Evolutionary conservation across 2,888 invertebrate genomes (phyloP), one percentile per base, ranked within the genome.

Genomic region (Microplitis deprimator): DNA sequence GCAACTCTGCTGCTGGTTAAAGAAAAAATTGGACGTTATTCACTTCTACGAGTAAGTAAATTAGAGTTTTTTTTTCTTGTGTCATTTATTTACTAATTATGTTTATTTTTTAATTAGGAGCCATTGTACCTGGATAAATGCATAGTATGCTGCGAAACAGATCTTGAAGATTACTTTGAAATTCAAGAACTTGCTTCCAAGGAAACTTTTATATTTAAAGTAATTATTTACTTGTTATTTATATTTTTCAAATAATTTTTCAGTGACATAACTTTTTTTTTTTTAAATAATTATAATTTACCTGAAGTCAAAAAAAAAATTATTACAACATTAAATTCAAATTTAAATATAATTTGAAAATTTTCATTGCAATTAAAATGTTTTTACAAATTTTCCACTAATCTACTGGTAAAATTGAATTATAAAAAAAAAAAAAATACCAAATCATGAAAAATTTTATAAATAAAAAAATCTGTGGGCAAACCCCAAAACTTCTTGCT

Each of bases 151-250:
- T 95, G 96, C 73, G 97, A 97, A 89, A 94, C 96, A 78, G 97
- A 97, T 84, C 95, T 95, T 89, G 96, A 97, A 88, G 97, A 97
- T 90, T 97, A 97, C 90, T 98, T 98, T 90, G 98, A 98, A 92
- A 94, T 98, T 82, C 97, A 97, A 91, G 97, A 98, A 91, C 93
- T 97, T 82, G 94, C 96, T 82, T 95, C 96, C 79, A 97, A 97
- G 91, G 98, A 98, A 90, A 96, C 97, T 77, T 97, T 95, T 91
- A 95, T 97, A 90, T 96, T 98, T 91, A 98, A 98, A 95, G 98
- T 97, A 90, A 88, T 79, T 13, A 65, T n/a, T 39, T 59, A 67
- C 65, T 40, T 60, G 0, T 29, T 29, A 4, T 29, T 29, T 29
- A 29, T 3, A 29, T 29, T 29, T 29, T 29, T 29, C 3, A 20